A percentile compares a stretch with the other conserved stretches of the same genome.
phyloP scores from a whole-genome alignment of 1,140 invertebrate genomes.

The Lucilia sericata region DNA sequence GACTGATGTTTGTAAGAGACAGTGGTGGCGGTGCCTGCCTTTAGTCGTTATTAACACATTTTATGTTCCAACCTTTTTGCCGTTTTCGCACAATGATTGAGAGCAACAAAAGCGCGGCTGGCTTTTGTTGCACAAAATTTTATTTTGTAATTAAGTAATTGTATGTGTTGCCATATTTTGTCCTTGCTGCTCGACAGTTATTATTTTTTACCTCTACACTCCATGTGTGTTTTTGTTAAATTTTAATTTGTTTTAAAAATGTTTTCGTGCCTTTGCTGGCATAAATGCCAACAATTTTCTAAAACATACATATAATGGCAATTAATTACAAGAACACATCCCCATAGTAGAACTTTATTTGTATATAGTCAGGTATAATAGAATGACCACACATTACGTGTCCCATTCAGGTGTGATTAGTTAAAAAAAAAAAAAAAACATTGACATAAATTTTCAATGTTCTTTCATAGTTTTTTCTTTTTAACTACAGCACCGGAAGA shows the following conservation, averaged over 20 bases:
- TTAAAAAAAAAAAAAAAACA: background rate
- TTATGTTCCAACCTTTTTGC: constrained; percentile 40
- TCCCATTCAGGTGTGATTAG: constrained; percentile 35
- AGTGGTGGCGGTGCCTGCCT: background rate
- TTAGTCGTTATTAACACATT: constrained; percentile 32
- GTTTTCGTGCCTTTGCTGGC: constrained; percentile 34
- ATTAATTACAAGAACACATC: constrained; percentile 13
- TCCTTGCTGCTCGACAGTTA: background rate
- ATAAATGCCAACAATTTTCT: constrained; percentile 30
- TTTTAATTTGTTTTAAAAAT: constrained; percentile 37
- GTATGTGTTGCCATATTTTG: background rate
- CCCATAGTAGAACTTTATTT: background rate
- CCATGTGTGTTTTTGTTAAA: background rate
- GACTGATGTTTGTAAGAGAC: background rate
- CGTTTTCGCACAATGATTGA: constrained; percentile 27
- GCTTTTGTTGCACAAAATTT: background rate
- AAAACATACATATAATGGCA: constrained; percentile 22
- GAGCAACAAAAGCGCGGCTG: background rate
- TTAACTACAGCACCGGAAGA: background rate
- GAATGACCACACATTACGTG: background rate
- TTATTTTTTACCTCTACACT: background rate
- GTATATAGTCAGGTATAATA: background rate
- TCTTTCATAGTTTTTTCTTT: background rate
- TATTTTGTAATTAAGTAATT: constrained; percentile 15
- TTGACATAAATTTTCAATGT: constrained; percentile 38